Conservation (phyloP, 2,888 invertebrate genomes). For the Lycocerus yunnanus region DNA sequence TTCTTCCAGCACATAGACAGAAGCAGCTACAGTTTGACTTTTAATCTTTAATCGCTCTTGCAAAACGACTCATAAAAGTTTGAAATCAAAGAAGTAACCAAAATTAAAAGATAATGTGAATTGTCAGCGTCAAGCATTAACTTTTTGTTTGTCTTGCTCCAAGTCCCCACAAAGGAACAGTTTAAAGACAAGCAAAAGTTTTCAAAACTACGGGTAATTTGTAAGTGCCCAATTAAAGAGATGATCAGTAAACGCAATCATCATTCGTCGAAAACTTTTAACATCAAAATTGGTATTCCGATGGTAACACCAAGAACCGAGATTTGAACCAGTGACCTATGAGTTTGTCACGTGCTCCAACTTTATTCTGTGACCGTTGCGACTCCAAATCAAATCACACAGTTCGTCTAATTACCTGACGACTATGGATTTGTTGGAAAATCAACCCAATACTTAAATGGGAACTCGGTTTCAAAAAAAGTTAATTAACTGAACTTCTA, state of each 20-base stretch:
- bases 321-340: constrained; percentile 49
- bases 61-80: background rate
- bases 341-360: constrained; percentile 43
- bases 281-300: constrained; percentile 44
- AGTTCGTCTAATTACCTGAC: constrained; percentile 33
- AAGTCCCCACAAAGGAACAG: background rate
- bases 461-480: constrained; percentile 1
- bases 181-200: background rate
- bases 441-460: constrained; percentile 14
- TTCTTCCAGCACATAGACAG: background rate
- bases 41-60: background rate
- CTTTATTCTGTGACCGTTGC: constrained; percentile 43
- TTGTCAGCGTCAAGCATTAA: constrained; percentile 12
- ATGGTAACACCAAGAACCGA: constrained; percentile 34
- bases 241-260: constrained; percentile 14
- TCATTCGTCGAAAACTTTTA: constrained; percentile 15
- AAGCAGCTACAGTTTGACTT: background rate
- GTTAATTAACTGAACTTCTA: constrained; percentile 4
- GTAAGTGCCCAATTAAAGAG: constrained; percentile 25
- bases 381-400: constrained; percentile 47
- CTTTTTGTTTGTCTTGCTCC: constrained; percentile 26
- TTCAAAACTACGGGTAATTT: constrained; percentile 30
- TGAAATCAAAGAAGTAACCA: background rate
- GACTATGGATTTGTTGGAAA: constrained; percentile 20
- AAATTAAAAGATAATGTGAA: constrained; percentile 20